These are phyloP conservation scores for Maccullochella peelii DNA, from an alignment of 2,113 vertebrate species.

Conservation along the genomic window DNA sequence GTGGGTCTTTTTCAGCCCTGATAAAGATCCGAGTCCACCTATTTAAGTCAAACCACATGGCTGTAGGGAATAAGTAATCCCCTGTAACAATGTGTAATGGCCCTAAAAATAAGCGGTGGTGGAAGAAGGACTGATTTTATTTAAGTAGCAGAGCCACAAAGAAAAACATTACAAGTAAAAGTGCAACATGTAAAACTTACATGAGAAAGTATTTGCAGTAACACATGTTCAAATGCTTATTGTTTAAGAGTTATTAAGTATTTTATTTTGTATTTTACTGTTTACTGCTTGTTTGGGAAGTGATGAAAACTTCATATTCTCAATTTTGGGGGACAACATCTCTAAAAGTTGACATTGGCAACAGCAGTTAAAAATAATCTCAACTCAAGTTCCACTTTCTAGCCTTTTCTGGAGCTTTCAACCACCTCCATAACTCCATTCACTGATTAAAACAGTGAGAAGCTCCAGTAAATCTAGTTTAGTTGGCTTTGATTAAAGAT, in stretches of 20 bases:
- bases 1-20: conserved; percentile 22
- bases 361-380: neutral
- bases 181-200: neutral
- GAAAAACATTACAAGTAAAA: neutral
- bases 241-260: too few relatives aligned
- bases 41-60: conserved; percentile 44
- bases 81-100: neutral
- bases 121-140: neutral
- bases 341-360: neutral
- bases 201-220: too few relatives aligned
- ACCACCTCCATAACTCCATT: neutral
- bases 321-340: too few relatives aligned
- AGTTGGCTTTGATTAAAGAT: too few relatives aligned
- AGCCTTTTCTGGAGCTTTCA: neutral
- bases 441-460: neutral
- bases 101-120: neutral
- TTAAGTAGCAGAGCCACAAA: neutral
- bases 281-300: neutral
- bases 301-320: neutral
- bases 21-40: conserved; percentile 22
- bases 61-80: conserved; percentile 1
- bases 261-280: neutral
- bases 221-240: too few relatives aligned
- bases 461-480: too few relatives aligned
- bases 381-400: neutral